Conservation (phyloP, 2,113 vertebrate genomes). For the Eulemur macaco region DNA sequence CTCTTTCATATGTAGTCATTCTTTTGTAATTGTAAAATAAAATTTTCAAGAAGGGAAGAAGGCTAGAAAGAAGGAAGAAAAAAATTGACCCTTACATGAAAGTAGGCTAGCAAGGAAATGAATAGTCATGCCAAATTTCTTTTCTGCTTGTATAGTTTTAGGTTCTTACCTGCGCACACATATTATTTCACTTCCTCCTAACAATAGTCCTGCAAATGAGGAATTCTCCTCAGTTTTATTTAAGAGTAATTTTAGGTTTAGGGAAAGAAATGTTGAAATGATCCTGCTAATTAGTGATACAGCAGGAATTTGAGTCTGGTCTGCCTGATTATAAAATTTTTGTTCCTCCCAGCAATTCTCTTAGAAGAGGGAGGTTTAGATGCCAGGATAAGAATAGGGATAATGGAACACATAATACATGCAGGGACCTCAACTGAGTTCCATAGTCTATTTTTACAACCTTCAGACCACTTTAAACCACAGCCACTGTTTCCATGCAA, state of each 20-base stretch:
- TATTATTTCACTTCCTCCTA: neutral
- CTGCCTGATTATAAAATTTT: neutral
- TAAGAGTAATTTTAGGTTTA: constrained; percentile 1
- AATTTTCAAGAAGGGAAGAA: neutral
- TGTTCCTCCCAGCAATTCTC: neutral
- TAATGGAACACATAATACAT: neutral
- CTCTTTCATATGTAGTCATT: neutral
- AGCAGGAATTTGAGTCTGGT: neutral
- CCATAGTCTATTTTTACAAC: neutral
- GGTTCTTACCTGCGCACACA: neutral
- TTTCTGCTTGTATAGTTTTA: neutral
- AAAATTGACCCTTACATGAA: neutral
- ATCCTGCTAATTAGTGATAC: neutral
- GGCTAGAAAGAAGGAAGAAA: neutral
- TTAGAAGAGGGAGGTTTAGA: neutral
- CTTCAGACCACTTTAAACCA: neutral
- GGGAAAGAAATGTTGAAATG: constrained; percentile 28
- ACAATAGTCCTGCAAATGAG: neutral
- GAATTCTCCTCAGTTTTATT: neutral
- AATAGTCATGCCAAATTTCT: neutral
- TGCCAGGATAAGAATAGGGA: neutral
- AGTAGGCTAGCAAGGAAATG: neutral
- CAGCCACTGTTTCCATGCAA: neutral
- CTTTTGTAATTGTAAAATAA: neutral
- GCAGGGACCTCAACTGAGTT: neutral